phyloP scores from a whole-genome alignment of 2,113 vertebrate species.

The Ptilonorhynchus violaceus region DNA sequence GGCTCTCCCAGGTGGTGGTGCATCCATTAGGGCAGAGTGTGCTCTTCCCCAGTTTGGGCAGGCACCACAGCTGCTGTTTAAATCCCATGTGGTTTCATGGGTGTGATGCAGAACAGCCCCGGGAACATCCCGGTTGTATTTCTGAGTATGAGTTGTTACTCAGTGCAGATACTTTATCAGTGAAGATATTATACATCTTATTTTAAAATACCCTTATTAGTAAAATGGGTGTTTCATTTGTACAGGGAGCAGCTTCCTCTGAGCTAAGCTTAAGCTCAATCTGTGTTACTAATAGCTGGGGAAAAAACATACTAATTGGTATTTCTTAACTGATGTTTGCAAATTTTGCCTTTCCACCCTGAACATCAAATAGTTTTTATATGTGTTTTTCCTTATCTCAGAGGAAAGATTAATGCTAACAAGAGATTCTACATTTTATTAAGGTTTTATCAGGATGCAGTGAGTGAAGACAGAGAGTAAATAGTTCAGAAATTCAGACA shows the following conservation, averaged over 20 bases:
- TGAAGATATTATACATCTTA: not conserved
- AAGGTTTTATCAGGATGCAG: conserved; percentile 36
- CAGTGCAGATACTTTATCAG: not conserved
- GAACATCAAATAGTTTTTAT: conserved; percentile 54
- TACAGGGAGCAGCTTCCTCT: not conserved
- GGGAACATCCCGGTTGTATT: not conserved
- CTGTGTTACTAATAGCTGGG: conserved; percentile 36
- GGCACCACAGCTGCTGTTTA: not conserved
- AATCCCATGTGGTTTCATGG: not conserved
- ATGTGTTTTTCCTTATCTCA: conserved; percentile 35
- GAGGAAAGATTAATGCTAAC: conserved; percentile 54
- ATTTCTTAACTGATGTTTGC: conserved; percentile 59
- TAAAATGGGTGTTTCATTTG: conserved; percentile 3
- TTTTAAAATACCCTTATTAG: not conserved
- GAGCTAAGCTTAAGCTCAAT: conserved; percentile 44
- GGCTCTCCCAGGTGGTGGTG: not conserved
- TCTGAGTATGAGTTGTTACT: not conserved
- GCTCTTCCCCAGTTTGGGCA: not conserved
- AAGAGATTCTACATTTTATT: conserved; percentile 50
- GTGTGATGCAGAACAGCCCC: not conserved
- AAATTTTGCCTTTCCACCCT: conserved; percentile 48
- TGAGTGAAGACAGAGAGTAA: conserved; percentile 37
- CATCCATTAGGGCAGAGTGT: not conserved
- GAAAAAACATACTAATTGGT: conserved; percentile 12
- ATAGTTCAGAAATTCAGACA: conserved; percentile 36